Evolutionary conservation across 2,888 invertebrate species (phyloP).

Genomic region (Brenthis daphne): DNA sequence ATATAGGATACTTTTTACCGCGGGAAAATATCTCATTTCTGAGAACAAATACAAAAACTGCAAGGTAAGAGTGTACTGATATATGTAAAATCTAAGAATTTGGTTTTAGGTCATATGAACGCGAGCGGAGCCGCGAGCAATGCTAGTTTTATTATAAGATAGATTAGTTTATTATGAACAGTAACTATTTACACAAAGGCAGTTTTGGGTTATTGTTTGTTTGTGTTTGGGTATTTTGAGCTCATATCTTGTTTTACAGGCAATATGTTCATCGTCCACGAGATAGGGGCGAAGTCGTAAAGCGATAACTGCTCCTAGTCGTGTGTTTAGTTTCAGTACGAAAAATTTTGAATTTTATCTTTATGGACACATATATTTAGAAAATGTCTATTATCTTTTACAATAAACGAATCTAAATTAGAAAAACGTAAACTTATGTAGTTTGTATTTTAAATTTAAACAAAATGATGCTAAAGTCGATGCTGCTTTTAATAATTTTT

Average conservation of each 20-base stretch:
- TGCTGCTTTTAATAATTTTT: too few species aligned
- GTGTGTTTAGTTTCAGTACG: slow-evolving; percentile 57
- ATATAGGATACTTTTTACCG: too few species aligned
- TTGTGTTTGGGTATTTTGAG: slow-evolving; percentile 65
- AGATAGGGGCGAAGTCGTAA: slow-evolving; percentile 59
- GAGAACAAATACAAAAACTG: too few species aligned
- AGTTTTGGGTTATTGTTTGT: slow-evolving; percentile 54
- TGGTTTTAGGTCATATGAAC: too few species aligned
- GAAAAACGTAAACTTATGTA: not conserved
- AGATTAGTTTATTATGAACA: slow-evolving; percentile 24
- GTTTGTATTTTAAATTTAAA: not conserved
- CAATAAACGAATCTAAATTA: not conserved
- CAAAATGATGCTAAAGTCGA: too few species aligned
- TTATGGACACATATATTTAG: too few species aligned
- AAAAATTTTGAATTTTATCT: not conserved
- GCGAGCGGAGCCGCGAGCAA: too few species aligned
- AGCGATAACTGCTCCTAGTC: slow-evolving; percentile 56
- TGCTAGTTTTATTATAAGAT: not conserved
- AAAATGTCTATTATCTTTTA: too few species aligned
- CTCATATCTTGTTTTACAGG: slow-evolving; percentile 60
- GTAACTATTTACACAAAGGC: slow-evolving; percentile 34
- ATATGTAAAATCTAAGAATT: too few species aligned
- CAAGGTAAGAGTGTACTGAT: too few species aligned
- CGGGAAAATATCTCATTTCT: too few species aligned
- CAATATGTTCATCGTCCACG: slow-evolving; percentile 71